Evolutionary conservation across 2,113 vertebrate genomes (phyloP), one percentile per base, ranked within the genome.

Genomic region (Vidua macroura): DNA sequence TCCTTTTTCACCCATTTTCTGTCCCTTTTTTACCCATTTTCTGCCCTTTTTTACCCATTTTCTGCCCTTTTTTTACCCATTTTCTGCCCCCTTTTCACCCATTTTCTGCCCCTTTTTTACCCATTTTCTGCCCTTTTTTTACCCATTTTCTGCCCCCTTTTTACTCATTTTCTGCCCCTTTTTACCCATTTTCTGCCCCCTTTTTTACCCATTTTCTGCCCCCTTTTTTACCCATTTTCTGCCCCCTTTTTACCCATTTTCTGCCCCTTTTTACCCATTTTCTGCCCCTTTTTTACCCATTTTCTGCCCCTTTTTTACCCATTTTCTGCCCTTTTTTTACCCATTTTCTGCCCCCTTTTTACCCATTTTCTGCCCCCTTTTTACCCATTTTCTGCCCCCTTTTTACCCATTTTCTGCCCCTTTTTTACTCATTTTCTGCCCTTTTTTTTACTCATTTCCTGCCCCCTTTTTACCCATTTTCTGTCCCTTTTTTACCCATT

Each of bases 171-270:
- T 43, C 43, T 16, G 43, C 43, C 43, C 43, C 41, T 15, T 43
- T 43, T 39, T 39, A 39, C 43, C 15, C 43, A 16, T 43, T 43
- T 43, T 43, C 43, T 16, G 13, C 13, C 43, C 43, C n/a, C n/a
- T 49, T 51, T 51, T 51, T 19, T 39, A 12, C 24, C 15, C 27
- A 11, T 37, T 59, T 25, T 7, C n/a, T 9, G 11, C 35, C 16
- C 5, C 9, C n/a, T 31, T 20, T 63, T n/a, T 30, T 18, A 53
- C 28, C 7, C 15, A 13, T 11, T 53, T 53, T 30, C 10, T 53
- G 1, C 23, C 10, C n/a, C 2, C 12, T 55, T 21, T 30, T 30
- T 5, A 53, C 1, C 18, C 4, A 3, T 43, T 5, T 9, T 9
- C 5, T 9, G 1, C 17, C 33, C 9, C 3, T 63, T 62, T 41